phyloP scores from a whole-genome alignment of 2,113 vertebrate genomes.

The Ophthalmolycus amberensis region DNA sequence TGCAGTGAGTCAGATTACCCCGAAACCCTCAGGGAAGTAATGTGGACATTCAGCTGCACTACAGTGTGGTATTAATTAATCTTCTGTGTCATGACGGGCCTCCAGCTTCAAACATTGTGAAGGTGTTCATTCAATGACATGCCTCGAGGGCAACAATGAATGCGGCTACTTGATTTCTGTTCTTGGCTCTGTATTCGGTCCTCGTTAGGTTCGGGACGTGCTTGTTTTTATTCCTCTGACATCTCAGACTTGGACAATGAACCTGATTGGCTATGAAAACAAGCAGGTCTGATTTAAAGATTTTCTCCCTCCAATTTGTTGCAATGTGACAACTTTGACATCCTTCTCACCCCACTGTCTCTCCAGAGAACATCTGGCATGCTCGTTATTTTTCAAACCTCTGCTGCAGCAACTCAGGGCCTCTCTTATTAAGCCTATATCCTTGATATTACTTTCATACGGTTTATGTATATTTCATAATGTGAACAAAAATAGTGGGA shows the following conservation, averaged over 20 bases:
- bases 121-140: background rate
- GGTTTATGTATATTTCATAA: conserved; percentile 20
- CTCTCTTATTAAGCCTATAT: conserved; percentile 12
- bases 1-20: conserved; percentile 13
- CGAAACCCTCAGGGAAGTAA: background rate
- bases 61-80: conserved; percentile 19
- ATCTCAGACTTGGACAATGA: conserved; percentile 24
- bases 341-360: conserved; percentile 19
- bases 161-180: conserved; percentile 1
- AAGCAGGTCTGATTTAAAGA: conserved; percentile 34
- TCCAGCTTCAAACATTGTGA: background rate
- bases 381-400: conserved; percentile 42
- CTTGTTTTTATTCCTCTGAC: conserved; percentile 14
- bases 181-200: background rate
- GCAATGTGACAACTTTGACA: conserved; percentile 44
- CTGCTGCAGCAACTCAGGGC: conserved; percentile 13
- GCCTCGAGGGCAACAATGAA: background rate
- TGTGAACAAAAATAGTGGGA: conserved; percentile 16
- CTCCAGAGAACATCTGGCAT: conserved; percentile 19
- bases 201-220: background rate
- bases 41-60: conserved; percentile 5
- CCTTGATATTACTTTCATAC: conserved; percentile 11
- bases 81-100: conserved; percentile 7
- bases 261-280: conserved; percentile 40
- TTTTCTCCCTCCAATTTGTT: conserved; percentile 26